A percentile compares a stretch with the other conserved stretches of the same genome.
These are phyloP conservation scores for Nipponia nippon DNA, from an alignment of 2,113 vertebrate genomes.

Conservation along the genomic window DNA sequence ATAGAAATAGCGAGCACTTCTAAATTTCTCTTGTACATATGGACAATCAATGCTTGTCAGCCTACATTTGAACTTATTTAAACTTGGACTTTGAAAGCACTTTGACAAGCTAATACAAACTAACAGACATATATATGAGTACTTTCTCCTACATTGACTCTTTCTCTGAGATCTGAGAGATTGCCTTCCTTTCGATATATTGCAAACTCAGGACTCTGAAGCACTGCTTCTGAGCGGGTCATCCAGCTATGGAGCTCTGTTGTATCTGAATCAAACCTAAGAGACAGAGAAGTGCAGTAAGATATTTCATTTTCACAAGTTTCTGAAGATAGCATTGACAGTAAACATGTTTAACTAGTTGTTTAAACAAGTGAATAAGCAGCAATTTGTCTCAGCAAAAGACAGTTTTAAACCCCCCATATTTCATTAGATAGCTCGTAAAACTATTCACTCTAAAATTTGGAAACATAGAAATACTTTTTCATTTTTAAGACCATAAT, in stretches of 20 bases:
- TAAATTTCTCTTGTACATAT: neutral
- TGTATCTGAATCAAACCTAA: constrained; percentile 93
- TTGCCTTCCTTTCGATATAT: constrained; percentile 89
- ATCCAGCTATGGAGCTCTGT: constrained; percentile 98
- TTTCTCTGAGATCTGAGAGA: constrained; percentile 91
- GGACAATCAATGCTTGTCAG: neutral
- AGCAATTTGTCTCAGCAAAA: neutral
- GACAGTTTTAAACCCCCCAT: neutral
- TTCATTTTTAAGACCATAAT: neutral
- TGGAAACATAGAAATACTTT: neutral
- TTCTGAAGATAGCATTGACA: neutral
- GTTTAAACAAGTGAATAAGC: neutral
- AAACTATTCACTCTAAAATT: neutral
- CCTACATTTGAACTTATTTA: neutral
- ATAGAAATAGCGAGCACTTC: neutral
- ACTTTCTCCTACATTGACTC: constrained; percentile 82
- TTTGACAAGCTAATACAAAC: neutral
- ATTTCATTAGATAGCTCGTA: neutral
- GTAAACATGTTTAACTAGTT: neutral
- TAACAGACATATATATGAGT: neutral
- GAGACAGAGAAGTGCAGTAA: neutral
- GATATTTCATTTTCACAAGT: neutral
- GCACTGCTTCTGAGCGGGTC: constrained; percentile 92
- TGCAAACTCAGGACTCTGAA: constrained; percentile 93
- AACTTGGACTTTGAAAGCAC: neutral